A percentile compares a stretch with the other conserved stretches of the same genome.
Conservation (phyloP, 2,797 vertebrate species). For the Thaleichthys pacificus region DNA sequence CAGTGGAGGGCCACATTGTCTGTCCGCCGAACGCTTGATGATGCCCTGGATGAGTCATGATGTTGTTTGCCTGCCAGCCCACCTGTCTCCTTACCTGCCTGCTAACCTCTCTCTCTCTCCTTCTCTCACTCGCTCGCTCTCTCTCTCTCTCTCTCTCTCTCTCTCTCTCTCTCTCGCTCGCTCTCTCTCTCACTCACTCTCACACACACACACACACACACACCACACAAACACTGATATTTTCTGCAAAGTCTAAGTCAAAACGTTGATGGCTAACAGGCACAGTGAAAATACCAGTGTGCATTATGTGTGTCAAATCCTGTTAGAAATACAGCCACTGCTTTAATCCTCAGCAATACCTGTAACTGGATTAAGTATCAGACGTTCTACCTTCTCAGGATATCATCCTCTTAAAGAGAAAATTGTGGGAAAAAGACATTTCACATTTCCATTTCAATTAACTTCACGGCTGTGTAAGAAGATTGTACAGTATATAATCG, state of each 20-base stretch:
- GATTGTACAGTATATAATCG: no score
- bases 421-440: neutral
- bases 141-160: neutral
- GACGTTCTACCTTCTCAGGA: neutral
- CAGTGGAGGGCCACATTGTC: neutral
- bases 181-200: neutral
- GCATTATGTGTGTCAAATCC: constrained; percentile 11
- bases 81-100: no score
- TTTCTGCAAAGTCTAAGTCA: neutral
- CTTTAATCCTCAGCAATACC: neutral
- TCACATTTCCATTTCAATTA: neutral
- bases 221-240: neutral
- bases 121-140: neutral
- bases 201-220: neutral
- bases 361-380: neutral
- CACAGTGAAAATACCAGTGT: neutral
- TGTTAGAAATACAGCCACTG: neutral
- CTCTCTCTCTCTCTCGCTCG: neutral
- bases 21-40: neutral
- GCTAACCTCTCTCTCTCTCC: neutral
- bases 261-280: neutral
- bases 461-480: no score
- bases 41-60: neutral
- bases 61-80: no score
- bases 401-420: neutral